Conservation (phyloP, 1,140 invertebrate species). For the Sitobion miscanthi region DNA sequence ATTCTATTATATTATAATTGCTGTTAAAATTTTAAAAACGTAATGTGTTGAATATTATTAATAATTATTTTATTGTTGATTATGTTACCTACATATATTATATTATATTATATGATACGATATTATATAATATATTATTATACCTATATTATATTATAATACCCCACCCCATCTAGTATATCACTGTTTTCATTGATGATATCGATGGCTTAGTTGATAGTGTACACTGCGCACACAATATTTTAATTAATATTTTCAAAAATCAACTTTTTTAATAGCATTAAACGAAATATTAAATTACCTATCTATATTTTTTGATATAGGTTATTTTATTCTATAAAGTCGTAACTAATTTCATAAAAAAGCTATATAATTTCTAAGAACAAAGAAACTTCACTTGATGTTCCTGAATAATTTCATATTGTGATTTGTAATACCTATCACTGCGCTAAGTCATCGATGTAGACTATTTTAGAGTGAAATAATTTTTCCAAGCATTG, state of each 20-base stretch:
- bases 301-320: neutral
- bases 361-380: neutral
- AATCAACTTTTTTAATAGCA: neutral
- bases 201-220: neutral
- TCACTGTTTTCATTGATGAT: neutral
- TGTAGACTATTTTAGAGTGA: neutral
- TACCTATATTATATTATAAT: too few relatives aligned
- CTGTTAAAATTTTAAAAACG: slow-evolving; percentile 1
- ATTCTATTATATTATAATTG: slow-evolving; percentile 13
- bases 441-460: neutral
- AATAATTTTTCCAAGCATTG: neutral
- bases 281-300: neutral
- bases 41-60: slow-evolving; percentile 44
- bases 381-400: neutral
- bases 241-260: neutral
- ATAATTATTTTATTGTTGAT: slow-evolving; percentile 44
- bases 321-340: too few relatives aligned
- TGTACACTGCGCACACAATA: neutral
- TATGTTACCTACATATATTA: neutral
- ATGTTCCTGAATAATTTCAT: neutral
- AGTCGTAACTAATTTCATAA: too few relatives aligned
- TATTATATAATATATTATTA: too few relatives aligned
- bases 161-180: neutral
- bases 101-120: neutral
- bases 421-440: neutral